phyloP scores from a whole-genome alignment of 1,140 invertebrate genomes.

The Melipona quadrifasciata region DNA sequence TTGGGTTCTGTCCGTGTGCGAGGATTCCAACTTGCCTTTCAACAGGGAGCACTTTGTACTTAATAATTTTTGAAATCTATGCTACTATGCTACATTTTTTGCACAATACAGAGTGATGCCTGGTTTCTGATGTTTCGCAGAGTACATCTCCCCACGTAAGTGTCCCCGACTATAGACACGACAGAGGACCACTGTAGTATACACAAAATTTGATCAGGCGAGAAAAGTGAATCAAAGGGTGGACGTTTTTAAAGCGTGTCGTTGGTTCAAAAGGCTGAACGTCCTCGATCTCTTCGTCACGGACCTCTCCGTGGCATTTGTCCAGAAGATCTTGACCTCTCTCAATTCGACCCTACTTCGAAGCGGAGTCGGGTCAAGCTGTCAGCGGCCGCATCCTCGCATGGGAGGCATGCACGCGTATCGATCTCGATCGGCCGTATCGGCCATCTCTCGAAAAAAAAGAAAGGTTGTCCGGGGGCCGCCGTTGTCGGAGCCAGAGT shows the following conservation, averaged over 20 bases:
- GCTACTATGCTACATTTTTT: no score
- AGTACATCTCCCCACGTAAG: no score
- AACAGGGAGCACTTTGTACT: no score
- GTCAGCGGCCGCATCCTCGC: constrained; percentile 59
- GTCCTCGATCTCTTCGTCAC: constrained; percentile 47
- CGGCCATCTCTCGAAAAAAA: constrained; percentile 50
- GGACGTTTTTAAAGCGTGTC: no score
- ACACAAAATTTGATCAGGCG: no score
- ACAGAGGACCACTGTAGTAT: no score
- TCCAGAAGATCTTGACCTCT: constrained; percentile 71
- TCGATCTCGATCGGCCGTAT: constrained; percentile 72
- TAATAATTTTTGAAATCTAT: no score
- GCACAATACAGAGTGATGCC: no score
- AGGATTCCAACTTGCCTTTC: neutral
- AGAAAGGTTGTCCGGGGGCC: constrained; percentile 66
- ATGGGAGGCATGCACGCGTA: constrained; percentile 23
- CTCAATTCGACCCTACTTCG: constrained; percentile 59
- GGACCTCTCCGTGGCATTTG: constrained; percentile 53
- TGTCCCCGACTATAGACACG: no score
- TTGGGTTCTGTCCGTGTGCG: neutral
- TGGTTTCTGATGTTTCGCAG: no score
- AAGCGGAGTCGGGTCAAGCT: constrained; percentile 58
- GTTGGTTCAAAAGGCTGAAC: constrained; percentile 39
- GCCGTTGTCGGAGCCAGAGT: constrained; percentile 51
- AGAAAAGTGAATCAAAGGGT: no score